Base-by-base conservation (phyloP, 2,888 invertebrate genomes). In the Oxyscelio sp. region DNA sequence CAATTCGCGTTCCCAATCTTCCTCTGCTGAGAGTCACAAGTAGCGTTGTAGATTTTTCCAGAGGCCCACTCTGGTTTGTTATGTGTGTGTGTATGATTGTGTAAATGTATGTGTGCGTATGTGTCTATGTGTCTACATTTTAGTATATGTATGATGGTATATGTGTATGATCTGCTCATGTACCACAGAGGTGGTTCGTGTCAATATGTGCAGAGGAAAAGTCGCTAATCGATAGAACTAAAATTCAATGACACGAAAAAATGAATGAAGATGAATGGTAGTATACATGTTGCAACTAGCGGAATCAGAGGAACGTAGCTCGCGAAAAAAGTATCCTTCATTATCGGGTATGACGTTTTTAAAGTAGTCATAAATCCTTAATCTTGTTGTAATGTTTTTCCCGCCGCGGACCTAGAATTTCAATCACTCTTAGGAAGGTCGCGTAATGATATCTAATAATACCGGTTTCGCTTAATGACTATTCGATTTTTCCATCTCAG, bases 1-100 rank as follows among this genome's bases (percentile, higher is more conserved):
- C 92, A 99, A 95, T 95, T 99, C 99, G 94, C 97, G 97, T 95
- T 99, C 99, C 98, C 98, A 98, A 95, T 98, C 98, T 95, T 98
- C 98, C 96, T 97, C 95, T 95, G 95, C 92, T 92, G 94, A 93
- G 90, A 92, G 89, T 92, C 90, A 93, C 91, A 93, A 92, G 92
- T 91, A 91, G 92, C 91, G 90, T 92, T 91, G 91, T 92, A 92
- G 91, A 90, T 90, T 90, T 91, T 92, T 90, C 89, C 89, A 89
- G 91, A 89, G 90, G 92, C 89, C 91, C 87, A 88, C 90, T 90
- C n/a, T n/a, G 91, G 89, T 89, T 77, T 87, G 71, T 80, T 58
- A 85, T n/a, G 66, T 86, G 77, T 89, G 70, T 85, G 80, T 73
- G 24, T 70, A 15, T 66, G 34, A 61, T 58, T 71, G 45, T 75